Evolutionary conservation across 1,140 invertebrate species (phyloP).

Genomic region (Lepidotrigona ventralis): DNA sequence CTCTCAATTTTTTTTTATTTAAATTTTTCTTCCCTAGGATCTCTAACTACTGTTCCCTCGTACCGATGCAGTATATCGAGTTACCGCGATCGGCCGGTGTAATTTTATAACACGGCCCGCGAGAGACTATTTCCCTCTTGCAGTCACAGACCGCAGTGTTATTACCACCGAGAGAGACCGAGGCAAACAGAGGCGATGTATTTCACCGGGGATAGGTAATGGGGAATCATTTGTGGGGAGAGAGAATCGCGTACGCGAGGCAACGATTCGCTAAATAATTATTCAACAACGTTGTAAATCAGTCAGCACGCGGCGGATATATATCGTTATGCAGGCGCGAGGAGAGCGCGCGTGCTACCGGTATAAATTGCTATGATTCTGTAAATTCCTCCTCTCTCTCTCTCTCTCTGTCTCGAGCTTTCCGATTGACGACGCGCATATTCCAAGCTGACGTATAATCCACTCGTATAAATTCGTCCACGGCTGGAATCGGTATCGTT

Average conservation of each 20-base stretch:
- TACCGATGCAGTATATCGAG: conserved; percentile 40
- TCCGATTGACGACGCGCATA: not conserved
- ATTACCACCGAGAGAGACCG: conserved; percentile 27
- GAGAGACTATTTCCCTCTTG: conserved; percentile 37
- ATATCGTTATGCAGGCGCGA: not conserved
- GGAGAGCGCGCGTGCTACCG: not conserved
- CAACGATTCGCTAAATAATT: conserved; percentile 34
- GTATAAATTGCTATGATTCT: conserved; percentile 36
- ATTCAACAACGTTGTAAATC: conserved; percentile 30
- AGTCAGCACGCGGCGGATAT: not conserved
- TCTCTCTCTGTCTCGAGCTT: not conserved
- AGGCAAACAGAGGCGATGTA: conserved; percentile 25
- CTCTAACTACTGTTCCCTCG: conserved; percentile 43
- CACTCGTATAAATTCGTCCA: conserved; percentile 19
- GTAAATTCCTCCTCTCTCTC: conserved; percentile 11
- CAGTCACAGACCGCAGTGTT: conserved; percentile 41
- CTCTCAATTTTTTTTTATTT: not conserved
- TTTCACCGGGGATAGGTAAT: conserved; percentile 16
- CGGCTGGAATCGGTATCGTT: conserved; percentile 2
- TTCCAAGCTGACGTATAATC: conserved; percentile 20
- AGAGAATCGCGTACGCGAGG: conserved; percentile 11
- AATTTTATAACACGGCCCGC: conserved; percentile 38
- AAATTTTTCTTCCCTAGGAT: not conserved
- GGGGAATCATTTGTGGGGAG: conserved; percentile 3
- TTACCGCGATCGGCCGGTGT: conserved; percentile 37